Percentiles rank a stretch among this genome's conserved stretches.
These are phyloP conservation scores for Lasioglossum lativentre DNA, from an alignment of 2,888 invertebrate genomes.

Conservation along the genomic window DNA sequence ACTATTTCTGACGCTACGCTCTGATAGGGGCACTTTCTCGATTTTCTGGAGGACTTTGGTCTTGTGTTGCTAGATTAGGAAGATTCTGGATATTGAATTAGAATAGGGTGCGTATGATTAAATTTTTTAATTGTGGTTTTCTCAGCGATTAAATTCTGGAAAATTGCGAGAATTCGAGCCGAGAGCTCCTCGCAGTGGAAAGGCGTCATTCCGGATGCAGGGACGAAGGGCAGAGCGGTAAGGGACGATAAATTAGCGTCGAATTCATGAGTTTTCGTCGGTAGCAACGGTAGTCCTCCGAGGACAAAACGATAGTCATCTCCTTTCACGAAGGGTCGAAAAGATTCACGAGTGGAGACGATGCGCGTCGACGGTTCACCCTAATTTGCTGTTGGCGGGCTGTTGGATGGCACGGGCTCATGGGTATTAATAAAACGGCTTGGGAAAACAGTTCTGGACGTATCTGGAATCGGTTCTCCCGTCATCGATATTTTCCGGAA, in stretches of 20 bases:
- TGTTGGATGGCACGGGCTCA: constrained; percentile 16
- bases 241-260: constrained; percentile 69
- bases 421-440: constrained; percentile 75
- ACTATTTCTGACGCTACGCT: not conserved
- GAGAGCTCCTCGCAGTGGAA: constrained; percentile 3
- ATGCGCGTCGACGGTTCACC: constrained; percentile 56
- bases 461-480: constrained; percentile 70
- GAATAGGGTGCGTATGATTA: not conserved
- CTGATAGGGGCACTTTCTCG: not conserved
- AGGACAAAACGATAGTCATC: constrained; percentile 75
- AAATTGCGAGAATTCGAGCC: constrained; percentile 55
- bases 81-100: not conserved
- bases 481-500: constrained; percentile 45
- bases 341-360: constrained; percentile 67
- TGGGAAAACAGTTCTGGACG: constrained; percentile 74
- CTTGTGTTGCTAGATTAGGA: not conserved
- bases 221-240: constrained; percentile 32
- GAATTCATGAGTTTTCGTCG: constrained; percentile 73
- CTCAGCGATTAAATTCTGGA: constrained; percentile 51
- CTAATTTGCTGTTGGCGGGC: constrained; percentile 67
- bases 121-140: not conserved
- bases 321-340: constrained; percentile 71
- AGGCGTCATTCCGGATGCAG: constrained; percentile 61
- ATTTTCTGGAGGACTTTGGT: not conserved
- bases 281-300: constrained; percentile 74